Evolutionary conservation across 2,888 invertebrate species (phyloP).

Genomic region (Platycheirus albimanus): DNA sequence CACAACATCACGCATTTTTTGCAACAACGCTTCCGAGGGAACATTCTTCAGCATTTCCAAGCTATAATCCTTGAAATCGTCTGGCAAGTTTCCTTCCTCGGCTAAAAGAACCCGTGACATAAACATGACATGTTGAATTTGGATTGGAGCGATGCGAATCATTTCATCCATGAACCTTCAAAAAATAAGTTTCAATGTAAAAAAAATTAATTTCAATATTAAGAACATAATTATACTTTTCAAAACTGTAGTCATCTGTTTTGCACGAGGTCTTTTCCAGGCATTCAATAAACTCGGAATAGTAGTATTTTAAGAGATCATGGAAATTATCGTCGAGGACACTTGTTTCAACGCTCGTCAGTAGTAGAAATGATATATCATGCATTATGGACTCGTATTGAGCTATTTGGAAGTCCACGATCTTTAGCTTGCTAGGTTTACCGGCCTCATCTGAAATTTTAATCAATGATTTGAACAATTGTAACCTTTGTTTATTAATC

Average conservation of each 20-base stretch:
- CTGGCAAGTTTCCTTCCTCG: conserved; percentile 82
- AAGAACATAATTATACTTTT: too few species aligned
- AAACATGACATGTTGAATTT: conserved; percentile 83
- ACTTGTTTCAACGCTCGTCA: conserved; percentile 83
- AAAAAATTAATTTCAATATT: too few species aligned
- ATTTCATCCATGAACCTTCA: conserved; percentile 82
- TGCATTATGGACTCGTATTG: conserved; percentile 83
- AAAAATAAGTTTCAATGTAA: too few species aligned
- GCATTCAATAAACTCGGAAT: conserved; percentile 83
- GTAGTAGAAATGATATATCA: conserved; percentile 85
- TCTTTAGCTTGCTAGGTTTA: conserved; percentile 83
- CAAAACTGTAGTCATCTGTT: conserved; percentile 81
- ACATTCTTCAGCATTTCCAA: conserved; percentile 76
- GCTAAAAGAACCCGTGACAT: conserved; percentile 84
- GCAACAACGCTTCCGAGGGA: conserved; percentile 24
- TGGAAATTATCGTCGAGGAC: conserved; percentile 83
- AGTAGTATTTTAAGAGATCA: conserved; percentile 84
- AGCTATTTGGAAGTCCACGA: conserved; percentile 85
- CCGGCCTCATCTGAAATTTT: conserved; percentile 78
- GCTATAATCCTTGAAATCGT: conserved; percentile 83
- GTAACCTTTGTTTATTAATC: too few species aligned
- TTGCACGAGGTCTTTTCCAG: conserved; percentile 82
- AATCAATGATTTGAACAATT: too few species aligned
- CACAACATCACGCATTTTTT: conserved; percentile 75
- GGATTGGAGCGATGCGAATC: conserved; percentile 81